phyloP scores from a whole-genome alignment of 2,113 vertebrate genomes.

The Phalacrocorax pelagicus region DNA sequence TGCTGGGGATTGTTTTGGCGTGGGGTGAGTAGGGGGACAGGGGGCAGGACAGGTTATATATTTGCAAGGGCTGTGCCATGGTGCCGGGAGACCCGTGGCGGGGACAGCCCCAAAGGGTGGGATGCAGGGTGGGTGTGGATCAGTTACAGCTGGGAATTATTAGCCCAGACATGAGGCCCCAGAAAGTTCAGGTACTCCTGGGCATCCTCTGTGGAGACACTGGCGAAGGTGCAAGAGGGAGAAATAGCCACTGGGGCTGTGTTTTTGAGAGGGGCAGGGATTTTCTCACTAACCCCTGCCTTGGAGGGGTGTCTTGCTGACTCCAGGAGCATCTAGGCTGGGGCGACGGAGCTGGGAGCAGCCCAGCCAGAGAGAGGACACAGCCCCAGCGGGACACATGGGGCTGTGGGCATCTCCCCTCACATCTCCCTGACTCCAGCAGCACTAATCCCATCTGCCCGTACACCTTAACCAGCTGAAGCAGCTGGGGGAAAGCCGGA shows the following conservation, averaged over 20 bases:
- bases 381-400: not conserved
- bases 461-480: not conserved
- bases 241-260: not conserved
- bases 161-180: rapidly evolving
- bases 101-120: not conserved
- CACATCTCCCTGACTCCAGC: rapidly evolving
- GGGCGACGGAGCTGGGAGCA: not conserved
- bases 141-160: not conserved
- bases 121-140: too few relatives aligned
- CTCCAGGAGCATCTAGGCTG: not conserved
- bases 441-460: not conserved
- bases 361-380: too few relatives aligned
- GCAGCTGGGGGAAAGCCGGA: not conserved
- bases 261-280: not conserved
- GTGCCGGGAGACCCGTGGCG: rapidly evolving
- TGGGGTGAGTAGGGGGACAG: rapidly evolving
- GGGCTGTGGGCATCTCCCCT: not conserved
- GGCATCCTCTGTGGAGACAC: not conserved
- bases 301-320: not conserved
- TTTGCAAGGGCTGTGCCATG: not conserved
- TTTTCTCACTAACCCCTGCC: not conserved
- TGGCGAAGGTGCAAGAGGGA: not conserved
- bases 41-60: too few relatives aligned
- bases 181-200: too few relatives aligned
- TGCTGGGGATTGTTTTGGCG: rapidly evolving